Conservation (phyloP, 2,888 invertebrate species). For the Elmis aenea region DNA sequence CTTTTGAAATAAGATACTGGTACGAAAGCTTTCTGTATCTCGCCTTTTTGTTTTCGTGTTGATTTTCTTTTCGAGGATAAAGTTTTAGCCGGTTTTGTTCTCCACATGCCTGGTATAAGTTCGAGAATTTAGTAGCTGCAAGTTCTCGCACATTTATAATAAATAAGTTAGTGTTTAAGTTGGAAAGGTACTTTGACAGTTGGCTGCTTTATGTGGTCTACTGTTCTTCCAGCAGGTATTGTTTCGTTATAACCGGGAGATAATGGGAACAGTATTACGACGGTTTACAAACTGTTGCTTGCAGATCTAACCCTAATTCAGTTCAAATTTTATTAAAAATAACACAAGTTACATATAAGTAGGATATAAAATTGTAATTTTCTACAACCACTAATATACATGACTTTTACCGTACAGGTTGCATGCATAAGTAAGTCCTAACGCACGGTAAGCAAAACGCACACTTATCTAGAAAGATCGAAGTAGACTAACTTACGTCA, state of each 20-base stretch:
- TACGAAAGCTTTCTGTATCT: conserved; percentile 19
- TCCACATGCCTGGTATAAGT: conserved; percentile 12
- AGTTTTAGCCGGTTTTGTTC: conserved; percentile 19
- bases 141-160: conserved; percentile 26
- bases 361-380: no score
- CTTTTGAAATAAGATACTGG: conserved; percentile 24
- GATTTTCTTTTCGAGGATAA: conserved; percentile 21
- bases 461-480: no score
- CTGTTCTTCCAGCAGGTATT: conserved; percentile 24
- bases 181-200: conserved; percentile 27
- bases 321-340: no score
- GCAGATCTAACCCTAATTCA: no score
- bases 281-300: no score
- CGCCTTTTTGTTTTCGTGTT: conserved; percentile 20
- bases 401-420: no score
- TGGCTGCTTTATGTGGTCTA: conserved; percentile 26
- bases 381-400: no score
- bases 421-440: no score
- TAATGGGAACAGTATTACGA: no score
- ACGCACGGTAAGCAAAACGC: no score
- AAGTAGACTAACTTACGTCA: no score
- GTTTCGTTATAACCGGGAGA: conserved; percentile 20
- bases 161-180: conserved; percentile 28
- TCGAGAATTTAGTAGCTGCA: conserved; percentile 17
- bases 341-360: no score